Percentiles rank a stretch among this genome's conserved stretches.
phyloP scores from a whole-genome alignment of 2,797 vertebrate genomes.

The Mormyrops boulengeri region DNA sequence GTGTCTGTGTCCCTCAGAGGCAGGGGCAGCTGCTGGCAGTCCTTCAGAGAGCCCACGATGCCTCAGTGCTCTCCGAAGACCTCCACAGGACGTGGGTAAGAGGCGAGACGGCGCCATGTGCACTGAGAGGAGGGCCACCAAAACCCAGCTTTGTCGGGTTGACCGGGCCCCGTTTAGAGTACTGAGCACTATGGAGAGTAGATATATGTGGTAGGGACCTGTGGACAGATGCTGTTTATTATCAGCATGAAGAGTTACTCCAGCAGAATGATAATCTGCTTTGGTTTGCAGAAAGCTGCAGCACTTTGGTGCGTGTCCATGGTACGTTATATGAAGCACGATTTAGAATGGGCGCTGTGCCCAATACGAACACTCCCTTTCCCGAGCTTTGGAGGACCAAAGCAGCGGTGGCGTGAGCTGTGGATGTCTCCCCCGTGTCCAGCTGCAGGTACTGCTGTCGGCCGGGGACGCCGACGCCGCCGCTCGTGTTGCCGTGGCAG shows the following conservation, averaged over 20 bases:
- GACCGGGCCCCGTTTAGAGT: neutral
- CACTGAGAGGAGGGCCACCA: neutral
- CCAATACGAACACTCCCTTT: neutral
- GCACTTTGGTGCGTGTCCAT: neutral
- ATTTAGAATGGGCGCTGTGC: neutral
- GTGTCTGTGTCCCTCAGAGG: constrained; percentile 61
- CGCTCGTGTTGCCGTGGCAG: constrained; percentile 60
- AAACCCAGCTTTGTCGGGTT: neutral
- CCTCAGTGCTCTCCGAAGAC: constrained; percentile 63
- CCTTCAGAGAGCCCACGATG: constrained; percentile 69
- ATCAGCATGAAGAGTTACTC: neutral
- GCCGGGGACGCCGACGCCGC: constrained; percentile 56
- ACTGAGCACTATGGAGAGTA: neutral
- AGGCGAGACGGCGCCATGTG: neutral
- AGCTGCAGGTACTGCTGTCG: constrained; percentile 57
- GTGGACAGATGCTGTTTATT: neutral
- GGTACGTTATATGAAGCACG: neutral
- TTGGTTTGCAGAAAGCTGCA: neutral
- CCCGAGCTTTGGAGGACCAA: neutral
- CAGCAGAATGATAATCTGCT: neutral
- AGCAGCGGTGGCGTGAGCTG: neutral
- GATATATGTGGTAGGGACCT: neutral
- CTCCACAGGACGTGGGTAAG: constrained; percentile 85
- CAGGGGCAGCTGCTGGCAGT: constrained; percentile 66
- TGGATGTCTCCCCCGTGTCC: neutral